Percentiles rank a stretch among this genome's conserved stretches.
Conservation (phyloP, 1,140 invertebrate species). For the Acromyrmex heyeri region DNA sequence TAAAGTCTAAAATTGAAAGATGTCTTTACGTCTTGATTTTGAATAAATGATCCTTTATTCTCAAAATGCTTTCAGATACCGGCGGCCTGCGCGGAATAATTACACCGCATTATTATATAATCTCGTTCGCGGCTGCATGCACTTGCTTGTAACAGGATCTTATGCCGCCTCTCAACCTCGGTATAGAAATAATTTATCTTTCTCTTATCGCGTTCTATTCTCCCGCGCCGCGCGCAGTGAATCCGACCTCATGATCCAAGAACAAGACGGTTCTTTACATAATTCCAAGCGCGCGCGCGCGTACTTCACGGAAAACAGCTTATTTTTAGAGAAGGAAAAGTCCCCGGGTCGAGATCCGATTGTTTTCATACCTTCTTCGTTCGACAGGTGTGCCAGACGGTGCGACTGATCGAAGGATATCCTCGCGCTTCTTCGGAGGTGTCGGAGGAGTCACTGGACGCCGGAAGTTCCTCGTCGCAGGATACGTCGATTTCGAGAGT, state of each 20-base stretch:
- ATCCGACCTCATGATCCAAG: background rate
- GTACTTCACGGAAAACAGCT: background rate
- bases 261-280: background rate
- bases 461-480: background rate
- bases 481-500: background rate
- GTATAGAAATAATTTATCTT: conserved; percentile 35
- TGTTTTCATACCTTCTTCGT: background rate
- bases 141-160: background rate
- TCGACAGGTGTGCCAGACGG: background rate
- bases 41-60: background rate
- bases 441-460: background rate
- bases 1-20: too few relatives aligned
- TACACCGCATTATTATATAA: conserved; percentile 26
- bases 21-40: too few relatives aligned
- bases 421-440: background rate
- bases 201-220: background rate
- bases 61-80: background rate
- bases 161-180: background rate
- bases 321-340: conserved; percentile 49
- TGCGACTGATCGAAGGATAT: background rate
- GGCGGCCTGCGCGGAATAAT: background rate
- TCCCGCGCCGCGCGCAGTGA: background rate
- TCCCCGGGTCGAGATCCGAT: background rate
- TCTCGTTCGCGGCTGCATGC: background rate
- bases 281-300: background rate